These are phyloP conservation scores for Agrilus planipennis DNA, from an alignment of 1,140 invertebrate species.

Conservation along the genomic window DNA sequence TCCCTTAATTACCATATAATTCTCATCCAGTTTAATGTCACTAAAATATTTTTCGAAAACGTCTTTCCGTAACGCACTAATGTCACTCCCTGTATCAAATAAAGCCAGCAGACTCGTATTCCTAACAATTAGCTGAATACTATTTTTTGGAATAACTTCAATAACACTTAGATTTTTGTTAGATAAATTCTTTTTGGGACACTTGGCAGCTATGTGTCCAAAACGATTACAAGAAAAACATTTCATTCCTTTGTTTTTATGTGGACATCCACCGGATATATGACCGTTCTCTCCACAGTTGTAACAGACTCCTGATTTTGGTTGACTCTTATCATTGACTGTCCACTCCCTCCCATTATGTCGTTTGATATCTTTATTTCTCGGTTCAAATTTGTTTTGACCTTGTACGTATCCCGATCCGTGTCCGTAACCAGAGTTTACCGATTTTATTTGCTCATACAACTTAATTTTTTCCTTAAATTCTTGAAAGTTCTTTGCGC, in stretches of 20 bases:
- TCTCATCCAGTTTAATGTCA: neutral
- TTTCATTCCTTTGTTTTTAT: conserved; percentile 4
- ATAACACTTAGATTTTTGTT: no score
- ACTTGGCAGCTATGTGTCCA: conserved; percentile 1
- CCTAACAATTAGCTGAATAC: no score
- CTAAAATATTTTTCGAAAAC: neutral
- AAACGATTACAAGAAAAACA: conserved; percentile 5
- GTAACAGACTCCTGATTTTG: no score
- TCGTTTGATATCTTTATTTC: no score
- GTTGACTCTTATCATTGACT: neutral
- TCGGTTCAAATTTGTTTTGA: neutral
- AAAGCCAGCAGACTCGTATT: no score
- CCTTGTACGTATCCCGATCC: neutral
- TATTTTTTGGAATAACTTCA: no score
- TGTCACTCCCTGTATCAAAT: conserved; percentile 3
- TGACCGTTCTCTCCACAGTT: conserved; percentile 1
- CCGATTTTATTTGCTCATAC: neutral
- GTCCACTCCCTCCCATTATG: no score
- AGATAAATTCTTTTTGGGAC: no score
- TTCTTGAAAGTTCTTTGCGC: neutral
- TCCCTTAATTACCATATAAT: neutral
- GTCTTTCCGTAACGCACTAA: neutral
- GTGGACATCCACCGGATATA: conserved; percentile 1
- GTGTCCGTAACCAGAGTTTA: neutral
- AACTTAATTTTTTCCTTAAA: conserved; percentile 7